Evolutionary conservation across 2,888 invertebrate genomes (phyloP), one percentile per base, ranked within the genome.

Genomic region (Falcaria lacertinaria): DNA sequence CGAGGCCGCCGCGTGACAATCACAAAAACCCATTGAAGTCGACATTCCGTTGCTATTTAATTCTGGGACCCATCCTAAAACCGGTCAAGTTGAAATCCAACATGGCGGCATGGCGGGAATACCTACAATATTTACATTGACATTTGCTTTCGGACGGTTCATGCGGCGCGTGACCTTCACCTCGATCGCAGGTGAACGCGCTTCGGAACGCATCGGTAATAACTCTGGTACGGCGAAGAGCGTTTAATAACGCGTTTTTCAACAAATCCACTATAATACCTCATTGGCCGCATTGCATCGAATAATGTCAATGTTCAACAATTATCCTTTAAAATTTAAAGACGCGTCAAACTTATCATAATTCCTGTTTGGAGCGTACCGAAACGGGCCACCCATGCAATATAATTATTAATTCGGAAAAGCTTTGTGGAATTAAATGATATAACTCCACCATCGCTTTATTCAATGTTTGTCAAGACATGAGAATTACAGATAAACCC

Each of bases 141-240:
- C 76, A 80, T 86, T 80, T 79, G 74, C 75, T 74, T 73, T 65
- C 67, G 57, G 60, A 64, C 55, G 53, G 60, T 63, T 77, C 71
- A 74, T 65, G 70, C 63, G 61, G 64, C 63, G 65, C 55, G 68
- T 78, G 83, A 85, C 88, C 88, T 88, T 88, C 83, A 88, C 88
- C 88, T 82, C 80, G 65, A 79, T 84, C 69, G 68, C 79, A 81
- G 84, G 80, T 81, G 81, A 78, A 78, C 76, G 78, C 68, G 75
- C 74, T 72, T 64, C 60, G 58, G 59, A 61, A 66, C 70, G 61
- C 64, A 68, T 60, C 67, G 61, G 57, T 57, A 28, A 28, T 28
- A 28, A 28, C 28, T 28, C 28, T 3, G 28, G 11, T 11, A 11
- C 28, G 28, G 19, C 6, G 6, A 19, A 19, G 19, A 19, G 4